Base-by-base conservation (phyloP, 2,113 vertebrate genomes). In the Uropsilus gracilis region DNA sequence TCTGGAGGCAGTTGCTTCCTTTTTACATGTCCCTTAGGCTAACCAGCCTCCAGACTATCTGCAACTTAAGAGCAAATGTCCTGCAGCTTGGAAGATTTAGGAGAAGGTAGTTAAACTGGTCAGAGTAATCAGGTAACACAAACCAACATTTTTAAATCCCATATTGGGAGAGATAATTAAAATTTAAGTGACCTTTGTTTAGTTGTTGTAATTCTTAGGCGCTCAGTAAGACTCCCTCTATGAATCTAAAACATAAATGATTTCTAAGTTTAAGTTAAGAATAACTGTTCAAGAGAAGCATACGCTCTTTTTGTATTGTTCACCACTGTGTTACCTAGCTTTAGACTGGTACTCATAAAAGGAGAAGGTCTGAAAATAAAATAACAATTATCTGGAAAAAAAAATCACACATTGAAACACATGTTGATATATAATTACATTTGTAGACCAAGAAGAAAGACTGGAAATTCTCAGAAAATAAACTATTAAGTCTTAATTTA, bases 351-450 rank as follows among this genome's bases (percentile, higher is more conserved):
- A 48, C 0, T 66, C 39, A 34, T 68, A 72, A 83, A 95, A 92
- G 75, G 44, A 90, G 57, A 89, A 87, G 81, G 48, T 71, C 39
- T n/a, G 20, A 94, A 92, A 92, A 82, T 32, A 86, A 95, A 95
- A 59, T 77, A 73, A 37, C 28, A 77, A 82, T 90, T 85, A n/a
- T n/a, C 37, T 28, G n/a, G n/a, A n/a, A n/a, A 78, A 91, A 94
- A 20, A 93, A 95, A 90, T 69, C 78, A 28, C 16, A 53, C 42
- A 90, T 80, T 71, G 72, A 76, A 96, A 88, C 30, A 71, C 7
- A 14, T 30, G 42, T 34, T 82, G 50, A 86, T 89, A 95, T 95
- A 34, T 75, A 90, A 64, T 80, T 55, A 69, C 8, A 71, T 32
- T 44, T 59, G 28, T 53, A 22, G 16, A 64, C 66, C 57, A 89